These are phyloP conservation scores for Furnarius figulus DNA, from an alignment of 2,113 vertebrate genomes.

Conservation along the genomic window DNA sequence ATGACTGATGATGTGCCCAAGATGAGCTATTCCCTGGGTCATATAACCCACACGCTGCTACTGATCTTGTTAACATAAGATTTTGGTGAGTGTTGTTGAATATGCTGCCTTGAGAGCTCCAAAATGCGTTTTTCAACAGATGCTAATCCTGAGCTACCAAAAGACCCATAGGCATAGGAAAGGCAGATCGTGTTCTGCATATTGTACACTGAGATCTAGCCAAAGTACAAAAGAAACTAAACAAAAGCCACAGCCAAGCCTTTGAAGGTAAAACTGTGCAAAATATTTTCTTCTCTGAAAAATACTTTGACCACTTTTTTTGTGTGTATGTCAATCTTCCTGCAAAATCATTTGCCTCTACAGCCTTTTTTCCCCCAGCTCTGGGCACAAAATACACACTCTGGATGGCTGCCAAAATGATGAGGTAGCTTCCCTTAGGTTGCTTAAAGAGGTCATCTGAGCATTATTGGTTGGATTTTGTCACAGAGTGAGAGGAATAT, in stretches of 20 bases:
- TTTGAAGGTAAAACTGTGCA: slow-evolving; percentile 46
- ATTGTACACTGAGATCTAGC: neutral
- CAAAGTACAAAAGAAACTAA: slow-evolving; percentile 42
- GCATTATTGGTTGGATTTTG: neutral
- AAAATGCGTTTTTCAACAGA: neutral
- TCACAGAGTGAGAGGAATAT: neutral
- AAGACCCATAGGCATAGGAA: neutral
- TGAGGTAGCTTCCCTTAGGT: neutral
- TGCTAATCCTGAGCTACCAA: neutral
- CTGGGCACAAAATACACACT: neutral
- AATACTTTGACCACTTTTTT: neutral
- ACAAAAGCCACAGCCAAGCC: slow-evolving; percentile 7
- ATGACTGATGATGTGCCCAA: neutral
- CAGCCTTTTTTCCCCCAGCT: neutral
- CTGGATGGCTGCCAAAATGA: slow-evolving; percentile 2
- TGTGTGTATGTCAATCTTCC: neutral
- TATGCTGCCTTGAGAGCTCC: neutral
- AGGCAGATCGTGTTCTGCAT: slow-evolving; percentile 29
- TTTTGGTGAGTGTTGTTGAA: neutral
- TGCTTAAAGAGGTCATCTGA: neutral
- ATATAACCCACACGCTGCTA: neutral
- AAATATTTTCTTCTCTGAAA: slow-evolving; percentile 46
- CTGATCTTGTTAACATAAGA: neutral
- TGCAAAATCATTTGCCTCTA: neutral
- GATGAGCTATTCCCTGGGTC: neutral